Conservation (phyloP, 2,888 invertebrate genomes). For the Didymodactylos carnosus region DNA sequence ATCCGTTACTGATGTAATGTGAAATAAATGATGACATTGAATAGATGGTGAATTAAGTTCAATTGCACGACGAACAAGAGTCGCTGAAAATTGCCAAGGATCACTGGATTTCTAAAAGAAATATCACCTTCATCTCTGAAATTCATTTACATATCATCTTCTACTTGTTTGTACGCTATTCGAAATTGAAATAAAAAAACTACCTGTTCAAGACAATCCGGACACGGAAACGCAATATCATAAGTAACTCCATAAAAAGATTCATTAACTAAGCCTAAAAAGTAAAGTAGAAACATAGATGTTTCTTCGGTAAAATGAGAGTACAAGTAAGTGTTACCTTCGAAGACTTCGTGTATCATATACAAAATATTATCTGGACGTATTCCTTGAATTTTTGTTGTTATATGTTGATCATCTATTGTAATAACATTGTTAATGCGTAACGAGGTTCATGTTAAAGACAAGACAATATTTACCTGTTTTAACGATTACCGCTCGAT, state of each 20-base stretch:
- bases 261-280: slow-evolving; percentile 26
- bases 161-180: no score
- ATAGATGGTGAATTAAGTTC: slow-evolving; percentile 28
- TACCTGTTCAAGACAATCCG: slow-evolving; percentile 21
- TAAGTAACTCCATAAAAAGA: slow-evolving; percentile 30
- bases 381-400: slow-evolving; percentile 25
- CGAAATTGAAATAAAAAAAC: background rate
- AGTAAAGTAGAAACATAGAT: no score
- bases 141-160: no score
- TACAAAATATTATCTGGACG: slow-evolving; percentile 31
- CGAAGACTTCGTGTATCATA: slow-evolving; percentile 31
- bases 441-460: background rate
- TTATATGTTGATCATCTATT: slow-evolving; percentile 18
- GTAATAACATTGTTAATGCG: background rate
- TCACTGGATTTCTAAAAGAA: background rate
- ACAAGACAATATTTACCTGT: no score
- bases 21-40: slow-evolving; percentile 29
- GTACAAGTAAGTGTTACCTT: no score
- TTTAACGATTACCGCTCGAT: slow-evolving; percentile 27
- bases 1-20: slow-evolving; percentile 24
- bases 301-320: no score
- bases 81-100: slow-evolving; percentile 25
- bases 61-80: slow-evolving; percentile 23
- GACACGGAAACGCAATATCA: slow-evolving; percentile 28
- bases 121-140: no score